Conservation (phyloP, 2,113 vertebrate genomes). For the Amphiprion percula region DNA sequence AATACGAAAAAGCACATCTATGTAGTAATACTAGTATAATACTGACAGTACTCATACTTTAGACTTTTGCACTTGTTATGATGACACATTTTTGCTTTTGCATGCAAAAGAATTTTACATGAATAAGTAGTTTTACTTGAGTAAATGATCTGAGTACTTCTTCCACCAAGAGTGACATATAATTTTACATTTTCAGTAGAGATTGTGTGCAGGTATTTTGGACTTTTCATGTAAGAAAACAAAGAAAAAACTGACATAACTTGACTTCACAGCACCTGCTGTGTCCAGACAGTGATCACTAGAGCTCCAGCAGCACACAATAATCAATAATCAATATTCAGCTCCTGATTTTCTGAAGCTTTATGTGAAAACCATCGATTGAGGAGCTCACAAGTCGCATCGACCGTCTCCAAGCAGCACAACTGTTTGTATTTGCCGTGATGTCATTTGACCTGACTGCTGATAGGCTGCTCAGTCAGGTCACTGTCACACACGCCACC, state of each 20-base stretch:
- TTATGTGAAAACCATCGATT: not conserved
- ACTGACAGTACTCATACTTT: too few species aligned
- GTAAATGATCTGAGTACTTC: not conserved
- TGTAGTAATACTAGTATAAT: too few species aligned
- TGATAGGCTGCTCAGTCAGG: slow-evolving; percentile 67
- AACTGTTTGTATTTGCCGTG: slow-evolving; percentile 50
- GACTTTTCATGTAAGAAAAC: not conserved
- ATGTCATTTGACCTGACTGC: slow-evolving; percentile 72
- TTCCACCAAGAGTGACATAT: not conserved
- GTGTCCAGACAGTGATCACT: not conserved
- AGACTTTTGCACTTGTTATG: too few species aligned
- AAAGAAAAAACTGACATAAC: not conserved
- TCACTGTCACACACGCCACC: slow-evolving; percentile 54
- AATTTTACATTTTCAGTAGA: not conserved
- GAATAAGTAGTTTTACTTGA: too few species aligned
- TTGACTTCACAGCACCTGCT: not conserved
- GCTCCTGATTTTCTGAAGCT: not conserved
- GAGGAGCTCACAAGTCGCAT: slow-evolving; percentile 6
- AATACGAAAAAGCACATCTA: too few species aligned
- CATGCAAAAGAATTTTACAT: too few species aligned
- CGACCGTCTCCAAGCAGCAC: slow-evolving; percentile 3
- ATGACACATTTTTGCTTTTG: too few species aligned
- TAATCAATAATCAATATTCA: not conserved
- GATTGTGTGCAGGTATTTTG: too few species aligned
- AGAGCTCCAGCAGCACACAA: not conserved